Evolutionary conservation across 2,888 invertebrate species (phyloP), one percentile per base, ranked within the genome.

Genomic region (Hirtodrosophila trivittata): DNA sequence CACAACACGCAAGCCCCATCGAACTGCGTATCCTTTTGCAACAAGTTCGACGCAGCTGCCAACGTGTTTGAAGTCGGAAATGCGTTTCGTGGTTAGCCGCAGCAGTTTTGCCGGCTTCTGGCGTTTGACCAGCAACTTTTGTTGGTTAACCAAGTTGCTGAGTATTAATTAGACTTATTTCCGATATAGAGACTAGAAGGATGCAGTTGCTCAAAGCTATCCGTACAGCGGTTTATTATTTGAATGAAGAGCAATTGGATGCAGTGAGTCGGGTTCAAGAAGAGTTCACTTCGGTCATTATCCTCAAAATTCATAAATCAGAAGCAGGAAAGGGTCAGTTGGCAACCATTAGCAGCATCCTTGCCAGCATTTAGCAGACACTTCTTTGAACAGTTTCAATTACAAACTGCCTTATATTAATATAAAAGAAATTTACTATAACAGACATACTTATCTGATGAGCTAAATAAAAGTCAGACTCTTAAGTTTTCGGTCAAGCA

Each of bases 401-500:
- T 75, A 37, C 73, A 71, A 13, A 18, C 9, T 46, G 30, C 14
- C 9, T 49, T 30, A 14, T 7, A 13, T 21, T 43, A 18, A 10
- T 45, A 60, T 46, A 33, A 54, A 58, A 59, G 43, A 49, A 33
- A 58, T n/a, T n/a, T n/a, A n/a, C n/a, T n/a, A n/a, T n/a, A n/a
- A n/a, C n/a, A 57, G 43, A 45, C 28, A 28, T 47, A 51, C 42
- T 21, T 39, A 50, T 50, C 45, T 46, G 5, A 26, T 46, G 8
- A 26, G 28, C 28, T n/a, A 28, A 28, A 43, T 38, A 50, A 51
- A 42, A 38, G 45, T 38, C 41, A 32, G 56, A 39, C 47, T 43
- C 41, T n/a, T 7, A 13, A 21, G 37, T 14, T 42, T 42, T 54
- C 55, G 77, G 80, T 80, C 85, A 80, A 77, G 64, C 71, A 80